Evolutionary conservation across 2,113 vertebrate species (phyloP).

Genomic region (Phyllostomus hastatus): DNA sequence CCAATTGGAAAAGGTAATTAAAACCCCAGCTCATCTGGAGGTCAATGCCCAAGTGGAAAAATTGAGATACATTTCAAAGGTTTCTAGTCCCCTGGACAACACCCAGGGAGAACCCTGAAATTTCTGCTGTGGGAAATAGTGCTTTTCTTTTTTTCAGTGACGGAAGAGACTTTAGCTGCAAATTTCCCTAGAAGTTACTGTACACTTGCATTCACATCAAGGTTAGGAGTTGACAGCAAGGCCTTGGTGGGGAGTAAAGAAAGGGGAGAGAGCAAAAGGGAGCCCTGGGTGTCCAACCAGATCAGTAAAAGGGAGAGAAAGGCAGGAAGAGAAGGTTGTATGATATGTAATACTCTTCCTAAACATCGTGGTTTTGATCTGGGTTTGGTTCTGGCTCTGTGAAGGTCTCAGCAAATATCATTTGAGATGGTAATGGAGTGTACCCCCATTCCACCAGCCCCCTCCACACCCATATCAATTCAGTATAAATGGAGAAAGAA

Average conservation of each 20-base stretch:
- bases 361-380: not conserved
- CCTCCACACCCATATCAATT: not conserved
- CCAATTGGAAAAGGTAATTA: conserved; percentile 34
- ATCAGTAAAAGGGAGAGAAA: not conserved
- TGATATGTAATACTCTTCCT: not conserved
- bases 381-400: not conserved
- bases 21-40: not conserved
- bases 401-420: not conserved
- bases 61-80: not conserved
- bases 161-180: not conserved
- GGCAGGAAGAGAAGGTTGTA: not conserved
- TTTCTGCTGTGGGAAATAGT: not conserved
- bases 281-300: not conserved
- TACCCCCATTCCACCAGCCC: not conserved
- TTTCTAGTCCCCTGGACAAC: not conserved
- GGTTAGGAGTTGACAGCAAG: not conserved
- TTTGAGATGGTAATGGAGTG: not conserved
- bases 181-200: not conserved
- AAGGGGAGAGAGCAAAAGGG: not conserved
- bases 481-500: not conserved
- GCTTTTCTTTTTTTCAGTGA: not conserved
- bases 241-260: not conserved
- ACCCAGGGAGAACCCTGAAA: not conserved
- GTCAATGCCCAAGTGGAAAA: not conserved
- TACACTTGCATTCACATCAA: not conserved